phyloP scores from a whole-genome alignment of 1,140 invertebrate species.

The Zaprionus gabonicus region DNA sequence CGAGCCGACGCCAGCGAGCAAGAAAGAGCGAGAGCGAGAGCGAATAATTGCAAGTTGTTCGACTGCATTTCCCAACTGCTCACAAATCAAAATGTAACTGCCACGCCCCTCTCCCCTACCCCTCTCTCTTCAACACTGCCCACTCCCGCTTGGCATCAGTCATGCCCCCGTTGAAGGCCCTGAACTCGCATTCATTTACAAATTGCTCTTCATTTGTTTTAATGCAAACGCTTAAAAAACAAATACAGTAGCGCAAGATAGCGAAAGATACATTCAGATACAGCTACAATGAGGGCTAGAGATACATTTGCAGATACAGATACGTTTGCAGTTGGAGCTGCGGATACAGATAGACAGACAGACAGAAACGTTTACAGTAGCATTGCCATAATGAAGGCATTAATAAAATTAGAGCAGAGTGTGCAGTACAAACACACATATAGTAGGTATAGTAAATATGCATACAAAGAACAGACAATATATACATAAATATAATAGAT shows the following conservation, averaged over 20 bases:
- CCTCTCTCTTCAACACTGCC: too few relatives aligned
- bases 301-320: slow-evolving; percentile 13
- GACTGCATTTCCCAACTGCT: slow-evolving; percentile 35
- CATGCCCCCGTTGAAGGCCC: slow-evolving; percentile 6
- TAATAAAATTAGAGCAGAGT: slow-evolving; percentile 43
- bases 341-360: not conserved
- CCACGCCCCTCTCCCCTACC: not conserved
- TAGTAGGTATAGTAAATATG: not conserved
- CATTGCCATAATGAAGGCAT: slow-evolving; percentile 38
- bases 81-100: slow-evolving; percentile 27
- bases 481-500: not conserved
- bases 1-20: not conserved
- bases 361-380: slow-evolving; percentile 16
- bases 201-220: slow-evolving; percentile 33
- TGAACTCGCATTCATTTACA: slow-evolving; percentile 28
- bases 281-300: not conserved
- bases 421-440: slow-evolving; percentile 16
- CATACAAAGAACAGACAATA: not conserved
- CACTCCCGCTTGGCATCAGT: not conserved
- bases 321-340: not conserved
- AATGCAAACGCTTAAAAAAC: slow-evolving; percentile 19
- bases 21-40: not conserved
- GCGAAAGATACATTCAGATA: not conserved
- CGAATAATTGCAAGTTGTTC: slow-evolving; percentile 30
- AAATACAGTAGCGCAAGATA: slow-evolving; percentile 7